A percentile compares a stretch with the other conserved stretches of the same genome.
These are phyloP conservation scores for Microctonus brassicae DNA, from an alignment of 2,888 invertebrate species.

Conservation along the genomic window DNA sequence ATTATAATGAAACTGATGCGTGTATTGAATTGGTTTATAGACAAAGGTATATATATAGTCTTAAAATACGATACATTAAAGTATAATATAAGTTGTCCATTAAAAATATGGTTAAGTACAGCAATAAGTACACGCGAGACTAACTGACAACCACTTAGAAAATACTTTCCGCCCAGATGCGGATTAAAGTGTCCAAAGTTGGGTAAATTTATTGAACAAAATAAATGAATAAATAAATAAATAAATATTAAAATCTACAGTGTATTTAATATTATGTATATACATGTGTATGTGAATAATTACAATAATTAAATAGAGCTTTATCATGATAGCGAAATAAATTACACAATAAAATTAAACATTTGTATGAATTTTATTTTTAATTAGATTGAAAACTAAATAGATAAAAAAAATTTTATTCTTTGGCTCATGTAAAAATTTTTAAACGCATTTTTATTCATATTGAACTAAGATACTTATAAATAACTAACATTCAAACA, in stretches of 20 bases:
- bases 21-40: conserved; percentile 9
- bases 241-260: conserved; percentile 39
- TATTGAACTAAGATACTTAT: too few relatives aligned
- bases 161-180: conserved; percentile 46
- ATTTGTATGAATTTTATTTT: too few relatives aligned
- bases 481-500: too few relatives aligned
- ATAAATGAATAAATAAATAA: too few relatives aligned
- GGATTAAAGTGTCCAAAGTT: conserved; percentile 66
- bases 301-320: not conserved
- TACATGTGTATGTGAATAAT: not conserved
- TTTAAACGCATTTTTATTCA: too few relatives aligned
- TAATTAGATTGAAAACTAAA: too few relatives aligned
- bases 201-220: conserved; percentile 60
- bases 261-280: not conserved
- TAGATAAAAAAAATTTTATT: too few relatives aligned
- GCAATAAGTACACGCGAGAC: conserved; percentile 65
- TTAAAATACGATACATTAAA: conserved; percentile 66
- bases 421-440: too few relatives aligned
- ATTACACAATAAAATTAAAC: too few relatives aligned
- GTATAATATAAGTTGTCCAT: conserved; percentile 67
- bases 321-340: too few relatives aligned
- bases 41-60: conserved; percentile 35
- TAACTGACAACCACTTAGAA: conserved; percentile 64
- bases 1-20: conserved; percentile 27
- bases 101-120: conserved; percentile 65